A percentile compares a stretch with the other conserved stretches of the same genome.
Conservation (phyloP, 1,140 invertebrate species). For the Stegodyphus mimosarum region DNA sequence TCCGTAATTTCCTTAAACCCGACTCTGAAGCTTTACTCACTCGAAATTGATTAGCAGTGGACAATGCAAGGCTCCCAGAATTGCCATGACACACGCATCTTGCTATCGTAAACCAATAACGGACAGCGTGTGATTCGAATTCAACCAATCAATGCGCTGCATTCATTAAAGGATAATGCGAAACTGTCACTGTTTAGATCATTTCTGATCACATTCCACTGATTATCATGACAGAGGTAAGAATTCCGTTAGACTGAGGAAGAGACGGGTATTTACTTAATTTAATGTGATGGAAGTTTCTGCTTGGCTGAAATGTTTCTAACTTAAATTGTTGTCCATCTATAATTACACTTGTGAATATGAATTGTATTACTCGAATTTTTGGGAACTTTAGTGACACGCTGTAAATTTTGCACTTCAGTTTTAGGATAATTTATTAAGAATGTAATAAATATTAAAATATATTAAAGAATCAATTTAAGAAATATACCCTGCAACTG, state of each 20-base stretch:
- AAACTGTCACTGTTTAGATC: constrained; percentile 49
- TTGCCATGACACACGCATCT: constrained; percentile 38
- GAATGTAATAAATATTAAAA: too few relatives aligned
- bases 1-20: constrained; percentile 46
- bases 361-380: too few relatives aligned
- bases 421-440: too few relatives aligned
- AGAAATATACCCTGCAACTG: too few relatives aligned
- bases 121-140: constrained; percentile 41
- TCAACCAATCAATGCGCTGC: constrained; percentile 39
- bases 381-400: too few relatives aligned
- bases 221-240: constrained; percentile 3
- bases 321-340: too few relatives aligned
- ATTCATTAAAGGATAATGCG: constrained; percentile 56
- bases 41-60: constrained; percentile 49
- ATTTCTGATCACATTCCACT: constrained; percentile 39
- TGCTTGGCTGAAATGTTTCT: too few relatives aligned
- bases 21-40: constrained; percentile 40
- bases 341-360: too few relatives aligned
- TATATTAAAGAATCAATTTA: too few relatives aligned
- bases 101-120: constrained; percentile 56
- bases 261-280: background rate
- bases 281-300: too few relatives aligned
- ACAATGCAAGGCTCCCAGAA: constrained; percentile 23
- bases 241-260: background rate
- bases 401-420: too few relatives aligned